A percentile compares a stretch with the other conserved stretches of the same genome.
Evolutionary conservation across 2,797 vertebrate species (phyloP).

Genomic region (Acestrorhynchus altus): DNA sequence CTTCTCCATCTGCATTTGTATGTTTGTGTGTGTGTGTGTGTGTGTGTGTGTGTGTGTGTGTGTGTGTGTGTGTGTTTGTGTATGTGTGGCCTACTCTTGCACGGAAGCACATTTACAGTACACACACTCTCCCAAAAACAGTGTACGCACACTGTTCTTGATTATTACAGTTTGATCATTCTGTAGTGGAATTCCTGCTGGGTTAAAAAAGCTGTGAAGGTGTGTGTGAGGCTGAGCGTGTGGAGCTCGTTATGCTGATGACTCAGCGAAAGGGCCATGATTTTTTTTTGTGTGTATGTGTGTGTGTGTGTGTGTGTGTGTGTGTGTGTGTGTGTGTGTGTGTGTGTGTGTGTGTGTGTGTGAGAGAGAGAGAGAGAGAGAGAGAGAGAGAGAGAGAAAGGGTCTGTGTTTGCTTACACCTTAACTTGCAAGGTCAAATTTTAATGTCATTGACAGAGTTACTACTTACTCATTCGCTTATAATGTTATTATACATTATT

Average conservation of each 20-base stretch:
- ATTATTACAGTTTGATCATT: neutral
- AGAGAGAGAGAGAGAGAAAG: too few species aligned
- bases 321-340: neutral
- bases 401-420: neutral
- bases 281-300: neutral
- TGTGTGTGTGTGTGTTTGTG: slow-evolving; percentile 16
- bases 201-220: slow-evolving; percentile 1
- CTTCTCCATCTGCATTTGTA: neutral
- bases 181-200: neutral
- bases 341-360: too few species aligned
- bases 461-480: too few species aligned
- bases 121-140: neutral
- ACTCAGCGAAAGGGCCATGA: slow-evolving; percentile 10
- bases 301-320: neutral
- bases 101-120: slow-evolving; percentile 19
- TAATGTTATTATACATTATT: too few species aligned
- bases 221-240: neutral
- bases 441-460: neutral
- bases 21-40: slow-evolving; percentile 17
- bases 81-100: slow-evolving; percentile 22
- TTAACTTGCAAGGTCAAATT: slow-evolving; percentile 11
- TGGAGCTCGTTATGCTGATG: neutral
- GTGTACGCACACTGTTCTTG: too few species aligned
- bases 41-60: slow-evolving; percentile 20
- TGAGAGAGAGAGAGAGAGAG: too few species aligned